These are phyloP conservation scores for Dryocosmus kuriphilus DNA, from an alignment of 2,888 invertebrate species.

Conservation along the genomic window DNA sequence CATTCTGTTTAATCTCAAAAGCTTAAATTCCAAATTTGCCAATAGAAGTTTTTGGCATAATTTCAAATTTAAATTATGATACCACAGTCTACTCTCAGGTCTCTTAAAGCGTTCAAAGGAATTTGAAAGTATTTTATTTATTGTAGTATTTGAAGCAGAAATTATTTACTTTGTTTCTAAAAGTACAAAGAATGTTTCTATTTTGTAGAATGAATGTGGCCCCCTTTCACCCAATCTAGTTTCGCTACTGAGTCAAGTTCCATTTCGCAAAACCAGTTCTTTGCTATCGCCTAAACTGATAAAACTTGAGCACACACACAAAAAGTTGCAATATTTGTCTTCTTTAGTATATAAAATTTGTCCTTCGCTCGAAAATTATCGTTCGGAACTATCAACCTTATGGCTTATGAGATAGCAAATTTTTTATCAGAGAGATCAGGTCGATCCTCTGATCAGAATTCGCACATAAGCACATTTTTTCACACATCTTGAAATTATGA, in stretches of 20 bases:
- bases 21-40: too few species aligned
- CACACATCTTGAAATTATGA: not conserved
- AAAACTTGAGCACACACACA: constrained; percentile 4
- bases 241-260: constrained; percentile 33
- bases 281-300: constrained; percentile 38
- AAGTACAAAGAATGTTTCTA: constrained; percentile 1
- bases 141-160: not conserved
- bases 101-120: not conserved
- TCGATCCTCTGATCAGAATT: constrained; percentile 13
- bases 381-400: constrained; percentile 22
- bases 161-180: not conserved
- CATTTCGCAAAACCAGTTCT: constrained; percentile 35
- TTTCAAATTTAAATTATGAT: constrained; percentile 66
- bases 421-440: constrained; percentile 1
- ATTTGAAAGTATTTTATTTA: not conserved
- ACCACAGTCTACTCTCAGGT: constrained; percentile 61
- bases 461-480: not conserved
- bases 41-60: constrained; percentile 65
- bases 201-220: constrained; percentile 11
- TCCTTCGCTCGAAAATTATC: constrained; percentile 18
- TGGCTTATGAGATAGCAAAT: constrained; percentile 21
- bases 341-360: constrained; percentile 3
- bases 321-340: constrained; percentile 15
- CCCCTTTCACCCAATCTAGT: constrained; percentile 36
- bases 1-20: too few species aligned